Conservation (phyloP, 2,888 invertebrate genomes). For the Hydrotaea cyrtoneurina region DNA sequence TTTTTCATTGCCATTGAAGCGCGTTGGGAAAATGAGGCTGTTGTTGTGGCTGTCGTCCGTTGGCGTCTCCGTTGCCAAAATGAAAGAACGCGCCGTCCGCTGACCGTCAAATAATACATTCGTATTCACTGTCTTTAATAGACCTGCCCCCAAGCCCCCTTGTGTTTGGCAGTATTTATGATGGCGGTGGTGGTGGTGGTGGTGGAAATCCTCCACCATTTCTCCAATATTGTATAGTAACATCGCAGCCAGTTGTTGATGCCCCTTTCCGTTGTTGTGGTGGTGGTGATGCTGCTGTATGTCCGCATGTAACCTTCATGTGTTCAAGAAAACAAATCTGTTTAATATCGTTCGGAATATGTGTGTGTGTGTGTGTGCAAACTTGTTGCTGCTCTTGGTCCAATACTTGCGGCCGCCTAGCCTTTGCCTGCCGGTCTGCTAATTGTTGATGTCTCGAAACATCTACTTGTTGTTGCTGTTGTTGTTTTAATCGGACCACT, state of each 20-base stretch:
- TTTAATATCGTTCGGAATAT: slow-evolving; percentile 41
- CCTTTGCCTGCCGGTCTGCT: slow-evolving; percentile 37
- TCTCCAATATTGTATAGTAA: not conserved
- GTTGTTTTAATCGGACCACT: slow-evolving; percentile 35
- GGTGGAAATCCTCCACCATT: slow-evolving; percentile 1
- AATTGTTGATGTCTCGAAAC: slow-evolving; percentile 25
- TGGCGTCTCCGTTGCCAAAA: slow-evolving; percentile 12
- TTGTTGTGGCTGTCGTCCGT: not conserved
- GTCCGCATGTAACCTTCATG: slow-evolving; percentile 57
- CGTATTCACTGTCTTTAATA: slow-evolving; percentile 13
- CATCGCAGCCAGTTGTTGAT: not conserved
- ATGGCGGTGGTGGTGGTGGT: not conserved
- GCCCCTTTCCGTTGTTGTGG: not conserved
- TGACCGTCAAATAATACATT: slow-evolving; percentile 43
- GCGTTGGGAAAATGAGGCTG: slow-evolving; percentile 31
- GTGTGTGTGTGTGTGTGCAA: slow-evolving; percentile 16
- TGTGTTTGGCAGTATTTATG: not conserved
- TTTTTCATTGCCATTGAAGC: slow-evolving; percentile 64
- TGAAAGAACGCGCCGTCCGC: slow-evolving; percentile 43
- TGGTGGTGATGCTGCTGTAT: not conserved
- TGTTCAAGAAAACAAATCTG: slow-evolving; percentile 54
- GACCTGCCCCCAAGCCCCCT: not conserved
- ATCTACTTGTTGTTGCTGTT: slow-evolving; percentile 39
- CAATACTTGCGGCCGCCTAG: not conserved
- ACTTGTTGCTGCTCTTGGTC: slow-evolving; percentile 54